phyloP scores from a whole-genome alignment of 2,113 vertebrate genomes.

The Baryphthengus martii region DNA sequence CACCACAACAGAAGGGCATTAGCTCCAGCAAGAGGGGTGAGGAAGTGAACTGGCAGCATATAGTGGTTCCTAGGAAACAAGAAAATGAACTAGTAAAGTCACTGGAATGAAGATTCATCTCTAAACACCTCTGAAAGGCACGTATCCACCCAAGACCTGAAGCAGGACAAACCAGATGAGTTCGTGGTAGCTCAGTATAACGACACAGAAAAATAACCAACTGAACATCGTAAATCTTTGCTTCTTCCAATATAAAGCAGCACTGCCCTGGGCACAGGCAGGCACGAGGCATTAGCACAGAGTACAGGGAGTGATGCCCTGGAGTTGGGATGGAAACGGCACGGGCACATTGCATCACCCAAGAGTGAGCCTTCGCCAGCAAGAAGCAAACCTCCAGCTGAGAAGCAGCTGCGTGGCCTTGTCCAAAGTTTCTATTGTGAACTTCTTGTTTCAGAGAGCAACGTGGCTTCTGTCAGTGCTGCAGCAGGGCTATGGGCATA shows the following conservation, averaged over 20 bases:
- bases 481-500: neutral
- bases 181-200: neutral
- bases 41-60: neutral
- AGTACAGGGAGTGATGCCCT: neutral
- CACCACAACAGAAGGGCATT: neutral
- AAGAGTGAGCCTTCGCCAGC: accelerated
- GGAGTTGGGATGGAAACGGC: accelerated
- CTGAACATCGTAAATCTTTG: neutral
- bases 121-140: neutral
- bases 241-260: neutral
- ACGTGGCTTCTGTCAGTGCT: neutral
- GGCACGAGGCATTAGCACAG: accelerated
- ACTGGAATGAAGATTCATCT: neutral
- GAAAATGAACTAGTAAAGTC: neutral
- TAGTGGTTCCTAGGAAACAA: neutral
- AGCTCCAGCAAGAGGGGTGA: neutral
- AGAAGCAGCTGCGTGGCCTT: neutral
- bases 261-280: too few species aligned
- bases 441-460: neutral
- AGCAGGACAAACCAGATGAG: neutral
- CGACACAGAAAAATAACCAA: neutral
- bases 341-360: neutral
- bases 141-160: neutral
- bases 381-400: neutral
- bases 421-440: neutral